Conservation (phyloP, 2,888 invertebrate genomes). For the Stenodema calcarata region DNA sequence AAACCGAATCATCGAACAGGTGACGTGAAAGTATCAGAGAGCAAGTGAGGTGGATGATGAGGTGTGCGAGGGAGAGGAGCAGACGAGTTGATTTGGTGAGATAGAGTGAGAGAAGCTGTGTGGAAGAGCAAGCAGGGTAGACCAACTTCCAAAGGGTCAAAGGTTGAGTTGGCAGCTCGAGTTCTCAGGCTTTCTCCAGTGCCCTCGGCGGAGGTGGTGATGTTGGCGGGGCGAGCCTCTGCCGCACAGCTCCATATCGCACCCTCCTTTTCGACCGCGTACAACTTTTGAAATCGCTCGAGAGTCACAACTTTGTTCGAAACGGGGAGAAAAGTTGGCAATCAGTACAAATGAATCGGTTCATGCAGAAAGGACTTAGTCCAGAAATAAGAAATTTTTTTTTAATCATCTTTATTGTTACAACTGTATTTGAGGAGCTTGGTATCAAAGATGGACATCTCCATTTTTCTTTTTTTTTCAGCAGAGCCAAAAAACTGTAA, state of each 20-base stretch:
- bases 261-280: neutral
- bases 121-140: neutral
- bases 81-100: neutral
- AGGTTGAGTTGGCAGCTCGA: constrained; percentile 36
- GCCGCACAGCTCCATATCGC: neutral
- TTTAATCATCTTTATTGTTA: too few species aligned
- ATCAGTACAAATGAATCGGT: too few species aligned
- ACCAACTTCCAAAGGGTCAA: constrained; percentile 43
- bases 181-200: constrained; percentile 46
- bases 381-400: too few species aligned
- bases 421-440: too few species aligned
- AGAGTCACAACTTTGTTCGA: too few species aligned
- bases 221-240: neutral
- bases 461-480: too few species aligned
- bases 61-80: neutral
- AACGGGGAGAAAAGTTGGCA: too few species aligned
- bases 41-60: constrained; percentile 19
- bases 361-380: too few species aligned
- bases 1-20: too few species aligned
- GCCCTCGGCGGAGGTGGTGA: neutral
- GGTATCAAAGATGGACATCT: too few species aligned
- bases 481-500: too few species aligned
- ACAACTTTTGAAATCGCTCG: neutral
- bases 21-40: constrained; percentile 41
- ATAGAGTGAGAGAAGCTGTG: neutral